phyloP scores from a whole-genome alignment of 2,888 invertebrate genomes.

The Eupithecia inturbata region DNA sequence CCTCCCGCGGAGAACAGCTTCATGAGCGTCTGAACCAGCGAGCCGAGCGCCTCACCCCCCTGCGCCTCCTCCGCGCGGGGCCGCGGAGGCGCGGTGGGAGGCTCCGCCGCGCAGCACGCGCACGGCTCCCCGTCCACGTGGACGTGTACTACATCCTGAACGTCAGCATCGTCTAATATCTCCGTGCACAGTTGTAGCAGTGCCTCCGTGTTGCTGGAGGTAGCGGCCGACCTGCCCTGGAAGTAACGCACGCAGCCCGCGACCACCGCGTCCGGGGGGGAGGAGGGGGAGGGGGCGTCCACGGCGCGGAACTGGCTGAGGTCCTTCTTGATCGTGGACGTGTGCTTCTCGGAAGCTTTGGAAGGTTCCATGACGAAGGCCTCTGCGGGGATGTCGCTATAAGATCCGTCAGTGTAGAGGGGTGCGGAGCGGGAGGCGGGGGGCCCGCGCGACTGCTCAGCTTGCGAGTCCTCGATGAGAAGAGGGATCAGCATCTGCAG shows the following conservation, averaged over 20 bases:
- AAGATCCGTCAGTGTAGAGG: conserved; percentile 33
- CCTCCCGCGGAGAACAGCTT: neutral
- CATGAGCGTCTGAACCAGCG: neutral
- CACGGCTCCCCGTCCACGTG: neutral
- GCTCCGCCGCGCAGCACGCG: neutral
- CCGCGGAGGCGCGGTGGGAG: neutral
- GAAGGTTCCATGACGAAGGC: conserved; percentile 42
- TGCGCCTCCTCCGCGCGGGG: neutral
- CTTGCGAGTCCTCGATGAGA: neutral
- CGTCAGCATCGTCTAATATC: neutral
- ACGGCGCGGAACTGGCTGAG: conserved; percentile 7
- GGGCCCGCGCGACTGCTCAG: neutral
- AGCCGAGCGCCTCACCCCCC: neutral
- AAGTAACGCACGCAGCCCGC: conserved; percentile 11
- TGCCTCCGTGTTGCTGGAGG: neutral
- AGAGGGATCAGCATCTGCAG: conserved; percentile 45
- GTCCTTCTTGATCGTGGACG: conserved; percentile 20
- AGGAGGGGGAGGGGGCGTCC: neutral
- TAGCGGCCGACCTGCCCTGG: conserved; percentile 8
- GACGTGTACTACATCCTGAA: neutral
- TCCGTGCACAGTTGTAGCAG: conserved; percentile 17
- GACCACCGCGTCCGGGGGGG: neutral
- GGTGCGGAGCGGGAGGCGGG: neutral
- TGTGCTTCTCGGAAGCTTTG: conserved; percentile 1
- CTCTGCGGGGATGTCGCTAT: conserved; percentile 46